These are phyloP conservation scores for Torymus texanus DNA, from an alignment of 2,888 invertebrate genomes.

Conservation along the genomic window DNA sequence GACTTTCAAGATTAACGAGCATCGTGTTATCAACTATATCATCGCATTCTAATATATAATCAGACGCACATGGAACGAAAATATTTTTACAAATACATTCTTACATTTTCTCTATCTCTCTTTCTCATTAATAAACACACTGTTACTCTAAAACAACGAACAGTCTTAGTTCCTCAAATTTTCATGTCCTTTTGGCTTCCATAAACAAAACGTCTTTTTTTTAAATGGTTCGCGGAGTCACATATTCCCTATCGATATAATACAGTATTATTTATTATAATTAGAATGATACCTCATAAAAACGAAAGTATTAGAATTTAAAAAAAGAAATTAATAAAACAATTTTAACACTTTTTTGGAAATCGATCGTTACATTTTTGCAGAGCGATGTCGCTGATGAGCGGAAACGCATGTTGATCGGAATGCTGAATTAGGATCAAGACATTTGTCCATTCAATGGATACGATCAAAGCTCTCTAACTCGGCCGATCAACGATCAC, in stretches of 20 bases:
- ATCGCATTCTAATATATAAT: constrained; percentile 43
- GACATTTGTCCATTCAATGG: constrained; percentile 7
- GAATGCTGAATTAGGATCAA: constrained; percentile 68
- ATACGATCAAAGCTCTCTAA: constrained; percentile 26
- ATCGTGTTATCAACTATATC: constrained; percentile 49
- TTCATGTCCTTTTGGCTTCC: background rate
- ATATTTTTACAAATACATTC: constrained; percentile 46
- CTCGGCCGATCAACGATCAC: background rate
- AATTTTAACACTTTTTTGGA: constrained; percentile 22
- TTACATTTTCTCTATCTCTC: constrained; percentile 19
- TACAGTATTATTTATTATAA: constrained; percentile 2
- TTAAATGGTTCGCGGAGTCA: background rate
- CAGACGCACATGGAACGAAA: constrained; percentile 24
- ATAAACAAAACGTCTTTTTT: background rate
- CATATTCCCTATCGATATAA: background rate
- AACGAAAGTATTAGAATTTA: background rate
- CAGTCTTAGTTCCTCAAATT: background rate
- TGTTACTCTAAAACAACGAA: constrained; percentile 29
- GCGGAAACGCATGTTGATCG: constrained; percentile 71
- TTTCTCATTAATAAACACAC: constrained; percentile 40
- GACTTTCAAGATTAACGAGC: constrained; percentile 58
- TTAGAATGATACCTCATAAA: background rate
- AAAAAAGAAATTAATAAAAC: background rate
- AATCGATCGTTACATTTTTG: constrained; percentile 61
- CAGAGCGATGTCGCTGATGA: constrained; percentile 70